Evolutionary conservation across 2,113 vertebrate genomes (phyloP), one percentile per base, ranked within the genome.

Genomic region (Leptobrachium leishanense): DNA sequence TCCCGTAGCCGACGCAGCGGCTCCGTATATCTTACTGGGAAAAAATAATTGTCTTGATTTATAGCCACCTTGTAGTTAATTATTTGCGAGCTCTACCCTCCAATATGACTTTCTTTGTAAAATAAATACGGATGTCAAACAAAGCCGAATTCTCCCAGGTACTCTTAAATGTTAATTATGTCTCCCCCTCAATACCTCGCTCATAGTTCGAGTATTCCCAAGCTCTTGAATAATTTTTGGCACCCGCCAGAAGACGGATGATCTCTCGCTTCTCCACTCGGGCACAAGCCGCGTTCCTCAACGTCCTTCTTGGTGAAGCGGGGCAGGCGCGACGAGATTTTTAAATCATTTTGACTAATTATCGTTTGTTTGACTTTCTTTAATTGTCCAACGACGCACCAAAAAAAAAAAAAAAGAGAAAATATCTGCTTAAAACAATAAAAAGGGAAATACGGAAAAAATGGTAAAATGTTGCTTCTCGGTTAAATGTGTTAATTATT

Each of bases 151-250:
- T 79, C 70, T 73, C 77, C 70, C 55, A 79, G 63, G 77, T 73
- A 44, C 77, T 79, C 43, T 79, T 79, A 79, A 79, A 79, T 79
- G 77, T 79, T 79, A 79, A 74, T 79, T 79, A 79, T 79, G 77
- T 79, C 70, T 74, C 50, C 66, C 62, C 73, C 68, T 79, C 77
- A 67, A 68, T 65, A 74, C 71, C 77, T 79, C 70, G 73, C 73
- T 31, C 77, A 40, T 79, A 73, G 68, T 72, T 79, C 63, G 77
- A 68, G 50, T 72, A 79, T 79, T 74, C 63, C 63, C 72, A 66
- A 74, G 77, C 43, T 44, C 77, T 73, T 59, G 70, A 79, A 74
- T 74, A 62, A 79, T 44, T 79, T 31, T 53, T 41, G 43, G 54
- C 20, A 57, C 46, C 44, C 11, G 5, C 7, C 11, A 67, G 63